Evolutionary conservation across 2,797 vertebrate genomes (phyloP).

Genomic region (Liasis olivaceus): DNA sequence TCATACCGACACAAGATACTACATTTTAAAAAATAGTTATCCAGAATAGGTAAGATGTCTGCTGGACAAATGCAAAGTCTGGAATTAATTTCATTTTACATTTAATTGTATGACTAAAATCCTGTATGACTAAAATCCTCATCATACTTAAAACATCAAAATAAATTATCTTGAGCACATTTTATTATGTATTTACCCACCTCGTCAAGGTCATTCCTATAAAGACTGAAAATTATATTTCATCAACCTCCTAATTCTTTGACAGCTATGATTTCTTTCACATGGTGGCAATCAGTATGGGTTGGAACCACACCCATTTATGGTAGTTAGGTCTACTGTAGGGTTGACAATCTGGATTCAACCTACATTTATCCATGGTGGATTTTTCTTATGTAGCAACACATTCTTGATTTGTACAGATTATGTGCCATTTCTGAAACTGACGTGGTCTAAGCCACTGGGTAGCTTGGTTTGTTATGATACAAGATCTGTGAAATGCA

Average conservation of each 20-base stretch:
- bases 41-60: neutral
- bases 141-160: neutral
- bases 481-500: neutral
- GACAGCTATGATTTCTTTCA: neutral
- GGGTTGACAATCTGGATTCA: neutral
- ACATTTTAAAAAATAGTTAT: neutral
- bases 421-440: neutral
- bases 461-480: neutral
- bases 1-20: constrained; percentile 1
- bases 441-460: neutral
- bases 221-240: neutral
- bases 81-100: neutral
- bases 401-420: neutral
- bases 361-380: neutral
- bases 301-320: neutral
- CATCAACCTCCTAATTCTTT: neutral
- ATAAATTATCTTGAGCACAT: neutral
- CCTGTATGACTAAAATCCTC: neutral
- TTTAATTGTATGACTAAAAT: constrained; percentile 6
- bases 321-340: neutral
- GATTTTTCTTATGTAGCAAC: neutral
- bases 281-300: neutral
- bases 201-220: neutral
- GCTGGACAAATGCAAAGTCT: neutral
- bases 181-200: neutral